phyloP scores from a whole-genome alignment of 1,140 invertebrate species.

The Potamilus streckersoni region DNA sequence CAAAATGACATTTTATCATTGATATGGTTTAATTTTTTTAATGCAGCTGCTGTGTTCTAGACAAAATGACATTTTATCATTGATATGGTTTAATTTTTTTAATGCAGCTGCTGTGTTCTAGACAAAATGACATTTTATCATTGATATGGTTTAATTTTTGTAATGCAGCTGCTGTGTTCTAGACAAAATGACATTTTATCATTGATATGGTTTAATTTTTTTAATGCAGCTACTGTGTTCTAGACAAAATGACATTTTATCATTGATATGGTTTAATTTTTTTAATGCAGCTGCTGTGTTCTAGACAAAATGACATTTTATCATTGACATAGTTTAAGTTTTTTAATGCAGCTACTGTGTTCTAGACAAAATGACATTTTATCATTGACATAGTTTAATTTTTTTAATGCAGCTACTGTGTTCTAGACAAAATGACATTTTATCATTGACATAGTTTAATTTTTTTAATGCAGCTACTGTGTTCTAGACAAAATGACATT shows the following conservation, averaged over 20 bases:
- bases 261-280: conserved; percentile 3
- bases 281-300: conserved; percentile 63
- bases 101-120: conserved; percentile 64
- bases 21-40: conserved; percentile 10
- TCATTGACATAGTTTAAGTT: not conserved
- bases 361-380: conserved; percentile 33
- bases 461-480: conserved; percentile 61
- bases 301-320: conserved; percentile 33
- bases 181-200: conserved; percentile 11
- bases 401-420: conserved; percentile 62
- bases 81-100: conserved; percentile 10
- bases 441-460: not conserved
- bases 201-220: conserved; percentile 6
- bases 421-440: conserved; percentile 39
- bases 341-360: conserved; percentile 63
- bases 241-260: conserved; percentile 32
- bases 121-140: conserved; percentile 11
- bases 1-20: no score
- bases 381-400: not conserved
- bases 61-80: conserved; percentile 1
- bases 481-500: conserved; percentile 43
- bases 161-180: conserved; percentile 64
- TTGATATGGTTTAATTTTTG: conserved; percentile 8
- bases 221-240: conserved; percentile 63
- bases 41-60: conserved; percentile 65